Evolutionary conservation across 2,888 invertebrate genomes (phyloP).

Genomic region (Trichopria drosophilae): DNA sequence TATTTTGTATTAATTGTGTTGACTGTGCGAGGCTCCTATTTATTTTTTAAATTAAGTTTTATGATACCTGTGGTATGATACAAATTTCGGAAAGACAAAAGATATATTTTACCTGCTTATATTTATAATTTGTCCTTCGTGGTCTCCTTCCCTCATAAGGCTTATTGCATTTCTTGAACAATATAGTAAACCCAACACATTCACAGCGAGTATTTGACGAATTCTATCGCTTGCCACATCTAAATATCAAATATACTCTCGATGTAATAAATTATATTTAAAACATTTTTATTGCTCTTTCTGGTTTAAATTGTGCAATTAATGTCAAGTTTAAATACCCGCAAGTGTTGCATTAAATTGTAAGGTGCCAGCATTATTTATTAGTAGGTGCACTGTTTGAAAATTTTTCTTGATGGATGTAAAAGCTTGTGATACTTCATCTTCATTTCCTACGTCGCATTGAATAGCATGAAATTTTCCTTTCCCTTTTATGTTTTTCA

Average conservation of each 20-base stretch:
- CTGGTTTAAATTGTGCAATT: too few relatives aligned
- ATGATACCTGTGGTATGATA: too few relatives aligned
- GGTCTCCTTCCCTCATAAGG: conserved; percentile 34
- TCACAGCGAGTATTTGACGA: conserved; percentile 28
- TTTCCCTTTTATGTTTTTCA: conserved; percentile 11
- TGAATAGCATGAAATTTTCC: conserved; percentile 49
- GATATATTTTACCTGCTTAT: conserved; percentile 34
- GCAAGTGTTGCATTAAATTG: not conserved
- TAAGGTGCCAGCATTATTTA: conserved; percentile 53
- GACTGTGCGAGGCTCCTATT: too few relatives aligned
- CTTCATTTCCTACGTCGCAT: conserved; percentile 51
- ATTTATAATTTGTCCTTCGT: conserved; percentile 38
- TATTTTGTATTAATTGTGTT: too few relatives aligned
- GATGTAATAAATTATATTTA: not conserved
- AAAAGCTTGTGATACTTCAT: conserved; percentile 47
- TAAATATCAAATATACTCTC: not conserved
- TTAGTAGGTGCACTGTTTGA: conserved; percentile 50
- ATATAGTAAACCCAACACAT: conserved; percentile 37
- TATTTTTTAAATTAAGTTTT: too few relatives aligned
- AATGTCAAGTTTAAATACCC: too few relatives aligned
- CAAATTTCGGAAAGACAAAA: too few relatives aligned
- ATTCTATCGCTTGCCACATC: not conserved
- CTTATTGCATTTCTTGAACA: conserved; percentile 38
- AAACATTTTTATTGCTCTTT: too few relatives aligned
- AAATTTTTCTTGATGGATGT: conserved; percentile 47